These are phyloP conservation scores for Cavia aperea DNA, from an alignment of 2,113 vertebrate genomes.

Conservation along the genomic window DNA sequence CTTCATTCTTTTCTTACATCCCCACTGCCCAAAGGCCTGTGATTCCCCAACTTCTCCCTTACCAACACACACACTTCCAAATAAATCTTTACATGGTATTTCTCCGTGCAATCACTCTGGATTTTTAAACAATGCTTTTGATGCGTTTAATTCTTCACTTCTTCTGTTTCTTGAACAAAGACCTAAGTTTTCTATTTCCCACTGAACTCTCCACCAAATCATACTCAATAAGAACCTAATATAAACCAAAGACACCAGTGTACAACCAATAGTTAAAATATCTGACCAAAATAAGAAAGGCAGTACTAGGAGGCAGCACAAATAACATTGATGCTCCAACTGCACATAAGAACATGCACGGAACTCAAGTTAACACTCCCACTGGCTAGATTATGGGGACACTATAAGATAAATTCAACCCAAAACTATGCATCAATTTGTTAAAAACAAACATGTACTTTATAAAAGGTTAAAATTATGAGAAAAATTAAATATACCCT, in stretches of 20 bases:
- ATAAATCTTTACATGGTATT: not conserved
- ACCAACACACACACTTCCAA: not conserved
- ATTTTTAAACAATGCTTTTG: not conserved
- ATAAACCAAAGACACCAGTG: not conserved
- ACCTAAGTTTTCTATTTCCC: not conserved
- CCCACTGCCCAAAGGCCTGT: not conserved
- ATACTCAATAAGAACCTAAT: not conserved
- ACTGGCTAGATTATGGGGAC: not conserved
- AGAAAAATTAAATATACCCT: conserved; percentile 33
- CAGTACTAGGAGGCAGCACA: not conserved
- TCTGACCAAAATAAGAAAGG: conserved; percentile 16
- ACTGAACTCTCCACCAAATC: not conserved
- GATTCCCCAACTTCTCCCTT: not conserved
- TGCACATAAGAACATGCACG: not conserved
- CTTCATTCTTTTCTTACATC: not conserved
- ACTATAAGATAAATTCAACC: not conserved
- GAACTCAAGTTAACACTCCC: not conserved
- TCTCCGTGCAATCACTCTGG: not conserved
- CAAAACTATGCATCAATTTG: not conserved
- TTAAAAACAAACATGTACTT: conserved; percentile 17
- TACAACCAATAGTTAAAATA: not conserved
- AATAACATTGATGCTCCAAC: not conserved
- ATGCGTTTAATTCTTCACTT: not conserved
- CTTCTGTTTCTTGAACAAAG: not conserved
- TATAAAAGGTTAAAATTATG: conserved; percentile 16